These are phyloP conservation scores for Irena cyanogastra DNA, from an alignment of 2,113 vertebrate species.

Conservation along the genomic window DNA sequence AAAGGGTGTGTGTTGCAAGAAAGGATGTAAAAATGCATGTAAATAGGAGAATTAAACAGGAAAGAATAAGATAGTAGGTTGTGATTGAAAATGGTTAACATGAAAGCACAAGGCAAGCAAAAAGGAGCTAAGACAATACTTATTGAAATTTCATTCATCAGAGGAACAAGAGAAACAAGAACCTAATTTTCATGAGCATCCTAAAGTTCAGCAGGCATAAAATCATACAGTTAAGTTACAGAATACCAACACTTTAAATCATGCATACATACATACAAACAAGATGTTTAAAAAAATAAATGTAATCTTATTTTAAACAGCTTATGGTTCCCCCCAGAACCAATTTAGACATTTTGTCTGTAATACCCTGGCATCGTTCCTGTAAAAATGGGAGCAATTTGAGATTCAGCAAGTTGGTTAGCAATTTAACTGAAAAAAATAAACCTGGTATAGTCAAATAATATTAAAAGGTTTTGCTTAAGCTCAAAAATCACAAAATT, in stretches of 20 bases:
- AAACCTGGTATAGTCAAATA: slow-evolving; percentile 29
- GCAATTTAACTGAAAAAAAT: slow-evolving; percentile 47
- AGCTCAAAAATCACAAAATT: slow-evolving; percentile 47
- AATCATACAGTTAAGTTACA: slow-evolving; percentile 67
- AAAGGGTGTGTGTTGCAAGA: neutral
- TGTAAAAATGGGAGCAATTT: slow-evolving; percentile 64
- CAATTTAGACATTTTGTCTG: slow-evolving; percentile 71
- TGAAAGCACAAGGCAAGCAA: slow-evolving; percentile 2
- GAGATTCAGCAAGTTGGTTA: slow-evolving; percentile 63
- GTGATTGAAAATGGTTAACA: slow-evolving; percentile 20
- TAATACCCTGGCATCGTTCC: slow-evolving; percentile 63
- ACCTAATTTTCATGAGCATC: slow-evolving; percentile 58
- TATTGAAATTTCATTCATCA: slow-evolving; percentile 58
- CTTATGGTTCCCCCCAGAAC: slow-evolving; percentile 61
- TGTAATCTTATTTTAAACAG: slow-evolving; percentile 71
- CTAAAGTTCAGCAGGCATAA: slow-evolving; percentile 63
- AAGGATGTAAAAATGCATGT: slow-evolving; percentile 8
- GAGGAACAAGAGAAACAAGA: slow-evolving; percentile 46
- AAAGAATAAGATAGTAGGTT: slow-evolving; percentile 1
- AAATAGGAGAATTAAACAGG: slow-evolving; percentile 4
- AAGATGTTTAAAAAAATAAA: slow-evolving; percentile 71
- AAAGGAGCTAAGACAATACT: slow-evolving; percentile 43
- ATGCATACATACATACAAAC: slow-evolving; percentile 75
- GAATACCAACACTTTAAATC: slow-evolving; percentile 68
- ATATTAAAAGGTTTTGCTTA: slow-evolving; percentile 52